Conservation (phyloP, 2,113 vertebrate genomes). For the Pelvicachromis taeniatus region DNA sequence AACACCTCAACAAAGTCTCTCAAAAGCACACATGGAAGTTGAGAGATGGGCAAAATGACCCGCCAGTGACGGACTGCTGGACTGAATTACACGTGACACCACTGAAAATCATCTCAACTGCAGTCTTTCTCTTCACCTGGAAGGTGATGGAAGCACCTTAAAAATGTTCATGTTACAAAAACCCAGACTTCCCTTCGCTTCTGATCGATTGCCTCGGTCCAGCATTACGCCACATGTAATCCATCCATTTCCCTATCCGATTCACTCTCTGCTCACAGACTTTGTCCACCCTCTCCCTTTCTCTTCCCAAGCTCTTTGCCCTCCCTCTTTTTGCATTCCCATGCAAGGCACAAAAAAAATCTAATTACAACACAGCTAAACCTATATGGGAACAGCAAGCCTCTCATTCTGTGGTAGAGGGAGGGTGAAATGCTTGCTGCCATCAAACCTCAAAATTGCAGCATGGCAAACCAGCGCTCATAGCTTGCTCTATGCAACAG, state of each 20-base stretch:
- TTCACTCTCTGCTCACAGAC: neutral
- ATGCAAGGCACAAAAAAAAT: constrained; percentile 32
- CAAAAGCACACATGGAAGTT: neutral
- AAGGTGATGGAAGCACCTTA: neutral
- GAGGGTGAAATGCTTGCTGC: constrained; percentile 58
- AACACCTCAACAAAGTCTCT: neutral
- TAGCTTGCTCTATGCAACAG: constrained; percentile 38
- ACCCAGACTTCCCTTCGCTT: neutral
- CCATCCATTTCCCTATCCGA: constrained; percentile 18
- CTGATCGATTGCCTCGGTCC: neutral
- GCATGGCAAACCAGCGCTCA: constrained; percentile 36
- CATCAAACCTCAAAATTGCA: constrained; percentile 72
- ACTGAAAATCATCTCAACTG: neutral
- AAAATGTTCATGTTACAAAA: constrained; percentile 16
- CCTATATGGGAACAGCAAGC: constrained; percentile 53
- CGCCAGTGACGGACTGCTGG: neutral
- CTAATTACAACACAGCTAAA: constrained; percentile 70
- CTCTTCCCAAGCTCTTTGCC: neutral
- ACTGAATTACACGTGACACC: neutral
- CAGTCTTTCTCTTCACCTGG: neutral
- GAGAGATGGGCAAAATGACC: neutral
- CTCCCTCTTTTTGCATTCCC: constrained; percentile 46
- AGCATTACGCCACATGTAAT: constrained; percentile 9
- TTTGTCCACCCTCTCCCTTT: constrained; percentile 35
- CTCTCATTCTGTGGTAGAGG: constrained; percentile 62